Conservation (phyloP, 2,113 vertebrate genomes). For the Coptodon bakossiorum region DNA sequence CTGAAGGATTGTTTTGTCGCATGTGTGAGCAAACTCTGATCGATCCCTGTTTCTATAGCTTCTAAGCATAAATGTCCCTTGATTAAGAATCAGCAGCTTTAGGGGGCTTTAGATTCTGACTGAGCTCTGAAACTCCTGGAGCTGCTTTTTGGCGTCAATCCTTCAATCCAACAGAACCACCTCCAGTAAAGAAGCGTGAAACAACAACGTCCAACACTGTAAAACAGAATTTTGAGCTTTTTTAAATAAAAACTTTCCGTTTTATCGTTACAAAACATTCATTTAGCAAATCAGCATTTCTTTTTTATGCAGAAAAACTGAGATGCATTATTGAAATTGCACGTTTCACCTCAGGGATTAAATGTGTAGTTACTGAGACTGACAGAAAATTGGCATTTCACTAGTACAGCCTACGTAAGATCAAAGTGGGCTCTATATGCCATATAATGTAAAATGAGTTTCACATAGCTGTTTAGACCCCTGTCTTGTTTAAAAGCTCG, state of each 20-base stretch:
- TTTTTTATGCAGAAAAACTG: background rate
- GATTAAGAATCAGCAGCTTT: background rate
- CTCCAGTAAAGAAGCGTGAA: background rate
- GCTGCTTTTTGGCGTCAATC: background rate
- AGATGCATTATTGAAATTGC: background rate
- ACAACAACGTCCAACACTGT: background rate
- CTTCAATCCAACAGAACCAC: background rate
- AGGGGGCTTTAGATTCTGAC: background rate
- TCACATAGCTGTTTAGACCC: background rate
- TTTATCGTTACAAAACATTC: background rate
- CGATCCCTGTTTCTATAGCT: background rate
- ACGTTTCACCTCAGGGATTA: background rate
- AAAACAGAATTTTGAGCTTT: background rate
- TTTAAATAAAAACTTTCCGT: background rate
- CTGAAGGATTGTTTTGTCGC: background rate
- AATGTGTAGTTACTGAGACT: background rate
- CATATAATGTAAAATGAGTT: background rate
- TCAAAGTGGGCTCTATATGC: background rate
- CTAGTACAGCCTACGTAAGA: background rate
- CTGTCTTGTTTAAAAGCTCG: background rate
- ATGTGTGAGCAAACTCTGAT: background rate
- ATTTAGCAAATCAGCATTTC: background rate
- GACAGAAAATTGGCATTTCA: background rate
- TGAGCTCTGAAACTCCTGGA: background rate
- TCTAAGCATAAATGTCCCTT: background rate